phyloP scores from a whole-genome alignment of 2,113 vertebrate species.

The Oryzias javanicus region DNA sequence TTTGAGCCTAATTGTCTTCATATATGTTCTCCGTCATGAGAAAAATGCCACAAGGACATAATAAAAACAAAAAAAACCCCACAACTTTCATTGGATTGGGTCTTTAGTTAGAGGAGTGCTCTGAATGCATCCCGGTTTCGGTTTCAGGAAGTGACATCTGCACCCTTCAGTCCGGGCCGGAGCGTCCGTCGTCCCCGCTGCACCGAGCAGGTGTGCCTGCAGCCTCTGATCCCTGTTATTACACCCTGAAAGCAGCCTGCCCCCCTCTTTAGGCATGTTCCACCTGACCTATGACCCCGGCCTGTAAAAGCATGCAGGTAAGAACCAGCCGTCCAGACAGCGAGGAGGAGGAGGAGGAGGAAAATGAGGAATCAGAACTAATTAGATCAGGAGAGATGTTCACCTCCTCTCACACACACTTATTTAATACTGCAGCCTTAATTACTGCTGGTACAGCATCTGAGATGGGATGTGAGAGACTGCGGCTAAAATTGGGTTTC shows the following conservation, averaged over 20 bases:
- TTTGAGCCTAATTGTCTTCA: no score
- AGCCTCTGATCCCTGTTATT: constrained; percentile 56
- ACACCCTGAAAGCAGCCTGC: constrained; percentile 29
- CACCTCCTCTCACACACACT: constrained; percentile 45
- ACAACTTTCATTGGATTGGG: no score
- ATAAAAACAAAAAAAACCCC: no score
- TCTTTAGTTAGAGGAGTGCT: no score
- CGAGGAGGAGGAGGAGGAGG: constrained; percentile 25
- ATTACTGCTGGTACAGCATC: constrained; percentile 53
- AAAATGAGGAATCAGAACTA: constrained; percentile 27
- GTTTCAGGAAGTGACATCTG: no score
- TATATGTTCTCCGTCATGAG: no score
- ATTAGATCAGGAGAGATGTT: constrained; percentile 64
- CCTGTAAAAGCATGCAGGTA: constrained; percentile 32
- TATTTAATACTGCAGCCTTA: constrained; percentile 66
- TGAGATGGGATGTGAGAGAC: constrained; percentile 51
- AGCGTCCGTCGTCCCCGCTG: neutral
- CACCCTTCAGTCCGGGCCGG: no score
- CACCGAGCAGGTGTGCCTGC: constrained; percentile 53
- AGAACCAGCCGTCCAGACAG: constrained; percentile 24
- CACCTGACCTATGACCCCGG: constrained; percentile 42
- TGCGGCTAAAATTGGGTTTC: constrained; percentile 61
- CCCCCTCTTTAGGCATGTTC: constrained; percentile 25
- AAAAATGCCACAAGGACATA: no score
- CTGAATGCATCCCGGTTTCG: no score